phyloP scores from a whole-genome alignment of 2,888 invertebrate genomes.

The Synanthedon vespiformis region DNA sequence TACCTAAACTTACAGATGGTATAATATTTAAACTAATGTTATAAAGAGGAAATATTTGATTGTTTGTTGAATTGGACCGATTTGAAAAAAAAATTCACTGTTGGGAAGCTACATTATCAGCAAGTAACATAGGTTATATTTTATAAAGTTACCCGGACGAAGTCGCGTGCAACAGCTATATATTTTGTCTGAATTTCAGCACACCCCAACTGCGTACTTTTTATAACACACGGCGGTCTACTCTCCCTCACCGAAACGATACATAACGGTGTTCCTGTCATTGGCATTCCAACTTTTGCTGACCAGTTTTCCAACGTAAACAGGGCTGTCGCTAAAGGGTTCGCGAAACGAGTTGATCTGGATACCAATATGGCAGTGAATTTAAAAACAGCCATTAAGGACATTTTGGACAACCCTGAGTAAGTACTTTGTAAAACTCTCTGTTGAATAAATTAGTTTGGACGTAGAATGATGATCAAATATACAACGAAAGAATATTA shows the following conservation, averaged over 20 bases:
- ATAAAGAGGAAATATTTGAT: too few species aligned
- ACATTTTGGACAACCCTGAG: constrained; percentile 24
- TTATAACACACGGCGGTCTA: constrained; percentile 37
- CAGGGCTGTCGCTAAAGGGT: constrained; percentile 28
- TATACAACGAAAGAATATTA: too few species aligned
- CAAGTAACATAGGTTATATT: too few species aligned
- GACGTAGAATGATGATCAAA: too few species aligned
- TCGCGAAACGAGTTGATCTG: constrained; percentile 24
- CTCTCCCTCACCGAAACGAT: constrained; percentile 33
- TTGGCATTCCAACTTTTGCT: constrained; percentile 35
- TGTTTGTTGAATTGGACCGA: too few species aligned
- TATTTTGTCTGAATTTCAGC: constrained; percentile 17
- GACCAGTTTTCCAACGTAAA: constrained; percentile 35
- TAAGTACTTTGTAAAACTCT: constrained; percentile 11
- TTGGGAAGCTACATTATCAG: too few species aligned
- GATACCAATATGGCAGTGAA: constrained; percentile 18
- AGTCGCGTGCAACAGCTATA: too few species aligned
- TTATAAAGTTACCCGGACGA: too few species aligned
- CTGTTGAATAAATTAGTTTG: too few species aligned
- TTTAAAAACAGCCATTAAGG: constrained; percentile 24
- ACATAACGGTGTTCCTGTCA: constrained; percentile 31
- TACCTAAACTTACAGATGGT: too few species aligned
- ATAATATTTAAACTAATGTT: too few species aligned
- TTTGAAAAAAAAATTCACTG: too few species aligned
- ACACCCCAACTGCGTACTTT: constrained; percentile 35